Percentiles rank a stretch among this genome's conserved stretches.
phyloP scores from a whole-genome alignment of 2,113 vertebrate genomes.

The Propithecus coquereli region DNA sequence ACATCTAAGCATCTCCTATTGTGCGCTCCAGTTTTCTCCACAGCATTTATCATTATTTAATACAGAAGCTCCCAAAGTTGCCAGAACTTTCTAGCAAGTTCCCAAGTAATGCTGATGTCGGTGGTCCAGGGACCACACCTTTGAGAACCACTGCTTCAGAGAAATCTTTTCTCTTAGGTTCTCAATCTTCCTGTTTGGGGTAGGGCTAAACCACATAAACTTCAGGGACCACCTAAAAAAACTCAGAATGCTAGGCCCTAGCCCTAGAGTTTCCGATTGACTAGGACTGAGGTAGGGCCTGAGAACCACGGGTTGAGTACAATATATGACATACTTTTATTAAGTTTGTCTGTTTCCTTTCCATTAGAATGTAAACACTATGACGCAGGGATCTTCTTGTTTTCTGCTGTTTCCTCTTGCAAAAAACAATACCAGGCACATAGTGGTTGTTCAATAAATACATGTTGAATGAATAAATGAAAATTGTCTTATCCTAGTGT shows the following conservation, averaged over 20 bases:
- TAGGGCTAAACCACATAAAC: background rate
- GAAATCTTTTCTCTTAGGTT: background rate
- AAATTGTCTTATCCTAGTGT: background rate
- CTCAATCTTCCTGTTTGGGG: background rate
- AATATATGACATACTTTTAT: background rate
- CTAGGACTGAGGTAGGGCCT: background rate
- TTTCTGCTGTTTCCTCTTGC: background rate
- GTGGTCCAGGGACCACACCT: background rate
- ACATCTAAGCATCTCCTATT: background rate
- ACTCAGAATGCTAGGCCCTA: background rate
- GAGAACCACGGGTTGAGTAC: background rate
- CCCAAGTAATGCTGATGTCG: background rate
- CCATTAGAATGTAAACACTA: background rate
- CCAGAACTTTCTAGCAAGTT: background rate
- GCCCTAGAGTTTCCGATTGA: background rate
- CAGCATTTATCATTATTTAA: background rate
- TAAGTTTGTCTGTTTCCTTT: background rate
- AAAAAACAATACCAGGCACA: background rate
- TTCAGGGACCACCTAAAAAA: background rate
- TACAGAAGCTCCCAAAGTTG: background rate
- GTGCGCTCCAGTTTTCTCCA: background rate
- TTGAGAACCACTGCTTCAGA: background rate
- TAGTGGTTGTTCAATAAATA: constrained; percentile 14
- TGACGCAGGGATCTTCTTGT: background rate
- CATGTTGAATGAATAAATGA: background rate